phyloP scores from a whole-genome alignment of 1,140 invertebrate species.

The Chrysomallon squamiferum region DNA sequence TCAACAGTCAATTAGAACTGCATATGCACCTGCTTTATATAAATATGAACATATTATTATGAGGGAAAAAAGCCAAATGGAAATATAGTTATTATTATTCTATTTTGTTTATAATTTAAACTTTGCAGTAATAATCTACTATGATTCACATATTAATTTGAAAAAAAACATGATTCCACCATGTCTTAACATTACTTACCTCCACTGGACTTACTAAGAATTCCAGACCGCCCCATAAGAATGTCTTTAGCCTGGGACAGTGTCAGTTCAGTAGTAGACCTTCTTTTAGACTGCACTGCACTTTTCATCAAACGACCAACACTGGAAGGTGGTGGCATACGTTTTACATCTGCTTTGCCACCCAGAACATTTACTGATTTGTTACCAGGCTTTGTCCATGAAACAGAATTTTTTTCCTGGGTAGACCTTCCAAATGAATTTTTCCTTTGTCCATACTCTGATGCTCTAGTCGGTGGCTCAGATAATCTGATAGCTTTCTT shows the following conservation, averaged over 20 bases:
- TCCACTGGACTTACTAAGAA: constrained; percentile 17
- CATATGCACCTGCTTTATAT: too few species aligned
- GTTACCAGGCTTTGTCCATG: background rate
- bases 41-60: too few species aligned
- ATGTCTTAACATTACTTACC: background rate
- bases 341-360: constrained; percentile 15
- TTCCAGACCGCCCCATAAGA: constrained; percentile 44
- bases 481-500: too few species aligned
- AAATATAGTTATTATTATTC: too few species aligned
- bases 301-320: constrained; percentile 18
- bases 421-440: too few species aligned
- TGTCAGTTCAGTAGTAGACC: constrained; percentile 35
- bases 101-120: too few species aligned
- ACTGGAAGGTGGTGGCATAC: constrained; percentile 36
- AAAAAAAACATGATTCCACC: background rate
- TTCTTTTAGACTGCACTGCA: constrained; percentile 24
- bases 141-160: too few species aligned
- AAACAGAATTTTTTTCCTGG: background rate
- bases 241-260: constrained; percentile 52
- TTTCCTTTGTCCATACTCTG: too few species aligned
- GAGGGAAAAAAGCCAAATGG: too few species aligned
- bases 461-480: too few species aligned
- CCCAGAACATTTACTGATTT: background rate
- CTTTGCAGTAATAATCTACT: too few species aligned
- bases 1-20: too few species aligned